Evolutionary conservation across 2,797 vertebrate genomes (phyloP), one percentile per base, ranked within the genome.

Genomic region (Uromys caudimaculatus): DNA sequence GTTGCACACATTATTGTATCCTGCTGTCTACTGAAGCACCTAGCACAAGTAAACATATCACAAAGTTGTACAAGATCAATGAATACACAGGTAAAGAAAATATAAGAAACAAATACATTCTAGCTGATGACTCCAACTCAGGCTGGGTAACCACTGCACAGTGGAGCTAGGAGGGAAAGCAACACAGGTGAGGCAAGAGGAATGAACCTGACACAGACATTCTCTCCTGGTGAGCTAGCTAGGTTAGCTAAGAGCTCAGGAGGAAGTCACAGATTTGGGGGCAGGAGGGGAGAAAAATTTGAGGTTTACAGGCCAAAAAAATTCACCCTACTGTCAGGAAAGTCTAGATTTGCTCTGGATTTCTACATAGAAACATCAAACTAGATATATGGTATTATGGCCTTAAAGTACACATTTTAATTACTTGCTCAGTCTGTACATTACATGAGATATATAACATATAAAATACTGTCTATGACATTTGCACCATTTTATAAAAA

Each of bases 41-140:
- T 21, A 56, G 29, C 21, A 77, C 17, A 83, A 95, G 47, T 17
- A 85, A 71, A 67, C 38, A 81, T 7, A 60, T 10, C 38, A 62
- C 27, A 64, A 78, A 67, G 12, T 50, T 78, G 7, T 44, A 84
- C 3, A 21, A 0, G 41, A 50, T 64, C 38, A 44, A 50, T 54
- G 83, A 64, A 38, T 12, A 60, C 29, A 41, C 32, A 44, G 69
- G 14, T 6, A 77, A 54, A 73, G 58, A 88, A 91, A 97, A 83
- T 14, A 69, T 4, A 93, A 76, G 23, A 32, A 56, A 71, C 16
- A 56, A 83, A 64, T 35, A 50, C 0, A 56, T 21, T 69, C 38
- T 0, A 54, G 29, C 64, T 62, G 19, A 52, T 84, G 47, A 67
- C 71, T 41, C 85, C 35, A 41, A 52, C 41, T 41, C 47, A 76